These are phyloP conservation scores for Peromyscus attwateri DNA, from an alignment of 2,797 vertebrate species.

Conservation along the genomic window DNA sequence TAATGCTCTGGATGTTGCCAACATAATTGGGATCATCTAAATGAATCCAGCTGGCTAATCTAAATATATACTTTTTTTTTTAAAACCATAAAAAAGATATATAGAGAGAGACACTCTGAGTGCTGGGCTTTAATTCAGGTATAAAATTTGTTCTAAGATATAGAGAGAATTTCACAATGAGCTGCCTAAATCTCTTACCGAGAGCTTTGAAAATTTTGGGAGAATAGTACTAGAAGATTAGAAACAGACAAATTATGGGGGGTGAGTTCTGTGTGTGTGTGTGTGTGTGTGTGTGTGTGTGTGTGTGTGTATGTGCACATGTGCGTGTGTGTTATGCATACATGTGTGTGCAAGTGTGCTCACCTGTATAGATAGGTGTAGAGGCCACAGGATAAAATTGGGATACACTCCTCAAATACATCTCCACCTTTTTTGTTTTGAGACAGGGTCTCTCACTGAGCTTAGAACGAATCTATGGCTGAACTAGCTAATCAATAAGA, in stretches of 20 bases:
- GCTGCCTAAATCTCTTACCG: background rate
- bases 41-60: no score
- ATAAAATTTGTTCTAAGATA: background rate
- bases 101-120: background rate
- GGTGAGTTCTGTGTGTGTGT: background rate
- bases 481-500: background rate
- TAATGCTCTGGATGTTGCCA: no score
- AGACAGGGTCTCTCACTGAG: background rate
- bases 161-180: conserved; percentile 28
- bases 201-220: background rate
- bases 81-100: background rate
- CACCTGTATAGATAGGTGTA: background rate
- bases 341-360: background rate
- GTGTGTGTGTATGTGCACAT: no score
- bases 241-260: background rate
- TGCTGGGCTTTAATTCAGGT: background rate
- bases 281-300: background rate
- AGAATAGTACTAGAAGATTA: conserved; percentile 22
- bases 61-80: no score
- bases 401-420: background rate
- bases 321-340: no score
- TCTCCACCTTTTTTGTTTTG: background rate
- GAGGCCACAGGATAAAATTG: background rate
- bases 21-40: no score
- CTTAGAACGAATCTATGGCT: background rate